These are phyloP conservation scores for Barbus barbus DNA, from an alignment of 2,113 vertebrate genomes.

Conservation along the genomic window DNA sequence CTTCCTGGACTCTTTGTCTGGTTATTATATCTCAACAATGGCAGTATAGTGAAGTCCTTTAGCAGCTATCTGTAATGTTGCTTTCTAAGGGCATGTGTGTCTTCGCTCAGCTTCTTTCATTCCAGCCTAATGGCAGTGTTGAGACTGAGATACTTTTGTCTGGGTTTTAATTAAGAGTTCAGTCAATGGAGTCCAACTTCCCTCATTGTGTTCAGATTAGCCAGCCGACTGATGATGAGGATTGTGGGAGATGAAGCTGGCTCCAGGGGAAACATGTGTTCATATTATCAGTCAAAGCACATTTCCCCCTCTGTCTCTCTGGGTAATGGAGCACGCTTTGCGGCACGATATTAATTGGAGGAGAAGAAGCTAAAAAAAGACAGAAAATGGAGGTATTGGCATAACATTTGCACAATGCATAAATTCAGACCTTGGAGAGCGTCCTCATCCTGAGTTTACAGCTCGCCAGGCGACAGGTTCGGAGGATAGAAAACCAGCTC, in stretches of 20 bases:
- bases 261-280: conserved; percentile 39
- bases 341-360: conserved; percentile 16
- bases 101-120: conserved; percentile 34
- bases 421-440: neutral
- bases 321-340: conserved; percentile 27
- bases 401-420: conserved; percentile 28
- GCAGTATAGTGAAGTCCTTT: neutral
- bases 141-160: conserved; percentile 48
- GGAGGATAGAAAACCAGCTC: conserved; percentile 31
- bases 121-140: conserved; percentile 17
- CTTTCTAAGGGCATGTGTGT: neutral
- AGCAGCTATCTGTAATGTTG: neutral
- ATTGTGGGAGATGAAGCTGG: conserved; percentile 11
- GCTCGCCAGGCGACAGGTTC: neutral
- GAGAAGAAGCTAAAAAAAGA: conserved; percentile 4
- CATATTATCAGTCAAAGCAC: conserved; percentile 39
- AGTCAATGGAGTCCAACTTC: conserved; percentile 53
- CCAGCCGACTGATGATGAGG: conserved; percentile 57
- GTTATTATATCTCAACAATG: neutral
- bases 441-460: neutral
- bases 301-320: conserved; percentile 31
- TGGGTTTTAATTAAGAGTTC: conserved; percentile 53
- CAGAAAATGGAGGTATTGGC: neutral
- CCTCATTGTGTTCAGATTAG: conserved; percentile 61
- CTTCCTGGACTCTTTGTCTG: neutral